phyloP scores from a whole-genome alignment of 2,113 vertebrate genomes.

The Ctenomys sociabilis region DNA sequence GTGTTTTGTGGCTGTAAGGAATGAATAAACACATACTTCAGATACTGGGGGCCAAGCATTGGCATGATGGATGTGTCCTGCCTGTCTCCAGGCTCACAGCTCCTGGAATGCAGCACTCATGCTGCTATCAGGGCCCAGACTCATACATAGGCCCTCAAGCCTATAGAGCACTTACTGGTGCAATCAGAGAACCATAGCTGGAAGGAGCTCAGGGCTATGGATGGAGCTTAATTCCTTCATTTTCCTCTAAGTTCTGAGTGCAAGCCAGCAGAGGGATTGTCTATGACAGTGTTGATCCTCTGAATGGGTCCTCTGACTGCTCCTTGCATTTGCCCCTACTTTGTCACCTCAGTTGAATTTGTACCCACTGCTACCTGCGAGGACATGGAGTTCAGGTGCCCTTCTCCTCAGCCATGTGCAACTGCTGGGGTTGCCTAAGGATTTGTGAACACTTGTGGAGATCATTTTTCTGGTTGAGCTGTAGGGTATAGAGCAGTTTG shows the following conservation, averaged over 20 bases:
- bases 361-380: not conserved
- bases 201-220: not conserved
- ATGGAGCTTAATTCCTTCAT: not conserved
- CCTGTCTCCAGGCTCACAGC: not conserved
- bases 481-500: not conserved
- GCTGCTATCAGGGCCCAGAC: not conserved
- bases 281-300: not conserved
- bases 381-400: fast-evolving
- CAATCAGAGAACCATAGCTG: not conserved
- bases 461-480: not conserved
- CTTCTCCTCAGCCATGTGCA: fast-evolving
- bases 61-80: not conserved
- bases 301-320: not conserved
- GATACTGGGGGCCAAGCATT: not conserved
- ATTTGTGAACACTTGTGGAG: not conserved
- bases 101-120: fast-evolving
- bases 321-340: not conserved
- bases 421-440: fast-evolving
- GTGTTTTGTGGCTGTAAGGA: not conserved
- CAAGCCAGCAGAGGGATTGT: not conserved
- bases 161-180: not conserved
- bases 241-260: not conserved
- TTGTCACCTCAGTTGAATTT: fast-evolving
- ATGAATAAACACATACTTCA: not conserved
- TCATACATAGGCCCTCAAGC: not conserved